These are phyloP conservation scores for Heliocidaris erythrogramma DNA, from an alignment of 35 echinoderm and acorn worm genomes.

Conservation along the genomic window DNA sequence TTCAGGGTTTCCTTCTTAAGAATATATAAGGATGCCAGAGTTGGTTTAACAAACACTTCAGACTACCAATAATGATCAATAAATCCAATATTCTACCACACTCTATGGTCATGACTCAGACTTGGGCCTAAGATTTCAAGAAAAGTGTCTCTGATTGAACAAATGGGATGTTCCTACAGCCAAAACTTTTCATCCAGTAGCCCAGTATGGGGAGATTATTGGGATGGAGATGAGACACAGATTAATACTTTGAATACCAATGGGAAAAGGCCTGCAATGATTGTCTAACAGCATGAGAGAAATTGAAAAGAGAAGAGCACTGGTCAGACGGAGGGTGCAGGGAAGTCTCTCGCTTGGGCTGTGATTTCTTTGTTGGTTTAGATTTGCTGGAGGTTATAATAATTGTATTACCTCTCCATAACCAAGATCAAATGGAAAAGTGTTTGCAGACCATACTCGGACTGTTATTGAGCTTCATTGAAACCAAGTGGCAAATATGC, in stretches of 20 bases:
- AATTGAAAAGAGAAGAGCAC: not conserved
- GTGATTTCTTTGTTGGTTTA: not conserved
- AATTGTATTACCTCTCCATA: not conserved
- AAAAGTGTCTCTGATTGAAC: not conserved
- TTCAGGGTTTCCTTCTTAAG: not conserved
- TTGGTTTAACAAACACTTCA: constrained; percentile 23
- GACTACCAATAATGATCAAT: constrained; percentile 27
- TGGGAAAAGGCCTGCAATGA: not conserved
- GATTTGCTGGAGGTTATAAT: not conserved
- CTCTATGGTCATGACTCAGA: constrained; percentile 8
- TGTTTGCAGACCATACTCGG: not conserved
- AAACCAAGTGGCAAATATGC: constrained; percentile 4
- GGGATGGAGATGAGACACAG: not conserved
- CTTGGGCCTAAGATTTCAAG: not conserved
- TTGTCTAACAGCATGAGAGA: not conserved
- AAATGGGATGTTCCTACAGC: constrained; percentile 5
- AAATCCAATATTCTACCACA: constrained; percentile 26
- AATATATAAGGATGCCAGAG: not conserved
- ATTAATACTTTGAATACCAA: not conserved
- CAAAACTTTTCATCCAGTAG: not conserved
- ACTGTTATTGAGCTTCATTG: constrained; percentile 5
- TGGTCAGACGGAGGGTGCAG: not conserved
- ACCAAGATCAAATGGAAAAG: not conserved
- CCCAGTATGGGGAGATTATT: not conserved
- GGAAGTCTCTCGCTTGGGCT: not conserved